These are phyloP conservation scores for Lithophane leautieri DNA, from an alignment of 2,888 invertebrate species.

Conservation along the genomic window DNA sequence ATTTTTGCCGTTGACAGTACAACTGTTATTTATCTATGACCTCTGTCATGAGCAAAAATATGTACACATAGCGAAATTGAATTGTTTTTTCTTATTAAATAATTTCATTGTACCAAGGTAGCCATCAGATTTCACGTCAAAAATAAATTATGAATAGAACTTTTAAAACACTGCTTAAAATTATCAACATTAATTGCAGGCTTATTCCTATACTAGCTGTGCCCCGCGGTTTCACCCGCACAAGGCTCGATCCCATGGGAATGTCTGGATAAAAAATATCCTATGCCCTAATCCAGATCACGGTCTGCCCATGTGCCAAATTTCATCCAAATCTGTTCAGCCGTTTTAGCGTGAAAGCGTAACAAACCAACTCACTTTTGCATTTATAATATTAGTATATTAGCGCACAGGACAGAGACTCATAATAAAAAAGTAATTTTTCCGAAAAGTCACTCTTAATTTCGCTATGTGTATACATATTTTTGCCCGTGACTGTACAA, in stretches of 20 bases:
- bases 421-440: neutral
- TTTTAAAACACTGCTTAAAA: neutral
- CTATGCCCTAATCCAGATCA: no score
- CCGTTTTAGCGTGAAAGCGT: no score
- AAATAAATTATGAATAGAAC: neutral
- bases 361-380: no score
- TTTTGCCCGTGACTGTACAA: constrained; percentile 11
- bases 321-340: no score
- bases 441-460: neutral
- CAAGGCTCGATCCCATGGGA: no score
- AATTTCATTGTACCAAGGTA: neutral
- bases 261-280: no score
- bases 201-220: neutral
- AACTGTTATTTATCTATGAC: neutral
- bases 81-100: neutral
- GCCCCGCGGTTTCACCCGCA: no score
- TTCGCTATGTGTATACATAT: constrained; percentile 11
- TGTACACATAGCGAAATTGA: constrained; percentile 4
- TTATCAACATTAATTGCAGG: neutral
- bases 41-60: constrained; percentile 3
- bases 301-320: no score
- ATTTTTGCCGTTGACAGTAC: neutral
- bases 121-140: neutral
- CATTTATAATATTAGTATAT: neutral
- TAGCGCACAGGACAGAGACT: neutral